phyloP scores from a whole-genome alignment of 1,140 invertebrate genomes.

The Uloborus diversus region DNA sequence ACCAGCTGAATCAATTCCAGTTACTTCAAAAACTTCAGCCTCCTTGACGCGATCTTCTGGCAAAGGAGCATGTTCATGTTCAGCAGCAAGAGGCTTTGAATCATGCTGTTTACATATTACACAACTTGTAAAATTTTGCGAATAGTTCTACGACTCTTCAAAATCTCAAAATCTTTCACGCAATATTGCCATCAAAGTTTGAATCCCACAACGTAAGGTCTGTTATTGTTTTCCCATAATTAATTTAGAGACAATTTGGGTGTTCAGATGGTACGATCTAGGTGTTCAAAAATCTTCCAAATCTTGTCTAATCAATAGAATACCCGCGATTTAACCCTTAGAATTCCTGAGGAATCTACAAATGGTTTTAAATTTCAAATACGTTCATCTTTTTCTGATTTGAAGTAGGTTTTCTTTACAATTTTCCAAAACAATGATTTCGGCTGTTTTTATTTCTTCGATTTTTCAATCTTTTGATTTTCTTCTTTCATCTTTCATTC shows the following conservation, averaged over 20 bases:
- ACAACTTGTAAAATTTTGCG: neutral
- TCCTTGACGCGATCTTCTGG: too few species aligned
- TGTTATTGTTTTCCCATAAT: neutral
- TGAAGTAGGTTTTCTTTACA: too few species aligned
- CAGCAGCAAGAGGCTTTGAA: too few species aligned
- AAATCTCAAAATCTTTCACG: neutral
- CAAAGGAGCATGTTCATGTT: too few species aligned
- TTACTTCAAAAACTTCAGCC: too few species aligned
- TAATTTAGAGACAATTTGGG: neutral
- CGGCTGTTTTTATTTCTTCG: constrained; percentile 8
- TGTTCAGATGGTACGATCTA: neutral
- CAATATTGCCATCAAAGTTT: neutral
- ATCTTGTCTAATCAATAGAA: neutral
- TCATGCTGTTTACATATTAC: neutral
- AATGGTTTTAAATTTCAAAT: neutral
- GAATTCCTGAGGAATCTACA: neutral
- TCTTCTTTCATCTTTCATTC: too few species aligned
- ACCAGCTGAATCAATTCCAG: too few species aligned
- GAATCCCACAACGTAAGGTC: neutral
- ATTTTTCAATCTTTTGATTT: too few species aligned
- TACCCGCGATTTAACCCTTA: neutral
- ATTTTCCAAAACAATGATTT: neutral
- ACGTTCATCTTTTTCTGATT: too few species aligned
- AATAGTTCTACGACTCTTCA: neutral
- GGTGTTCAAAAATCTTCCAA: neutral